Evolutionary conservation across 2,888 invertebrate species (phyloP), one percentile per base, ranked within the genome.

Genomic region (Hofmannophila pseudospretella): DNA sequence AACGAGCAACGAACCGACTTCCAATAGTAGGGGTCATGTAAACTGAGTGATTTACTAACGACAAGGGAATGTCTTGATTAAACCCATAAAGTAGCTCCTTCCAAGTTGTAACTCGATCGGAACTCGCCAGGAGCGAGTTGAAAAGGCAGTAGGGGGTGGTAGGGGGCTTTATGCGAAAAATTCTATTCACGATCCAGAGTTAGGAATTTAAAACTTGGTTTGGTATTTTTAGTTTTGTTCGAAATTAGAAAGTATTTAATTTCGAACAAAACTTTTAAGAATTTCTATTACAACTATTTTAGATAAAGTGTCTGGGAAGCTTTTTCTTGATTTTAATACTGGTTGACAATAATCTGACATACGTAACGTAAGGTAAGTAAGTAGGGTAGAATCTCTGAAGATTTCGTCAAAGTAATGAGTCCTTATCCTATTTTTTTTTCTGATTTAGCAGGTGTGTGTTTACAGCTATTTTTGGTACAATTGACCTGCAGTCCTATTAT

Each of bases 41-140:
- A 35, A 35, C 38, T 51, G 44, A 54, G 52, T 63, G 62, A 63
- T 66, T 58, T 60, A 62, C 41, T 45, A 26, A 23, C 43, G 48
- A 44, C 46, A 39, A 16, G 26, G 48, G 62, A 64, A 70, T 67
- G 55, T 49, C 61, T 58, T 64, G 67, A 73, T 73, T 73, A 65
- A 67, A 65, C 45, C 55, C 61, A 57, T 71, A 71, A 71, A 69
- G 50, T 50, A 44, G 37, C 37, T 39, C 34, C 42, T 45, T 25
- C 28, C 38, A n/a, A n/a, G 36, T 42, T 48, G 47, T 41, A 41
- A 38, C 47, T 43, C 53, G 46, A 56, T 57, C 46, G 57, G 42
- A 51, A 49, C 47, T 48, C 45, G 37, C 32, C 11, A 9, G 25
- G 27, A 34, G 44, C 13, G n/a, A 23, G 9, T n/a, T 13, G 23